Base-by-base conservation (phyloP, 2,888 invertebrate species). In the Anorthoa munda region DNA sequence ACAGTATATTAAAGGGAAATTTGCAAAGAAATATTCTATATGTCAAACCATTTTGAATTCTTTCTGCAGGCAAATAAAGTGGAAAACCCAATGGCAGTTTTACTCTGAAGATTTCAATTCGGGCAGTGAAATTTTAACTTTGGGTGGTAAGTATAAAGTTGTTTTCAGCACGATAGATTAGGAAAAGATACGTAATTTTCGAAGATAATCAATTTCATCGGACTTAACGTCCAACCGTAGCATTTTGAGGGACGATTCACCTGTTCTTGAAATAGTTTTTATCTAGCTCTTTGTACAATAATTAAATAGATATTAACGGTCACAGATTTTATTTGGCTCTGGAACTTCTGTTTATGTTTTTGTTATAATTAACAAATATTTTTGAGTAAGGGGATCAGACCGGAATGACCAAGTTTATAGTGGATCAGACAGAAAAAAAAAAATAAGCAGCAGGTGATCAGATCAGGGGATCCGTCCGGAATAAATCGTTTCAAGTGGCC, bases 161-260 rank as follows among this genome's bases (percentile, higher is more conserved):
- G 39, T 12, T 7, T 60, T 64, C 69, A 11, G 66, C 15, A 70
- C 51, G 46, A 23, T 31, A 26, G n/a, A 31, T 56, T 4, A 50
- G 17, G 21, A 17, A 51, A 39, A 26, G 56, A 65, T 65, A 60
- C 4, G 9, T 39, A 75, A 70, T 75, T 73, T 75, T 67, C 39
- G 31, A 61, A 53, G 72, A 81, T 79, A 85, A 85, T 85, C 77
- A 73, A 86, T 85, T 86, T 77, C 51, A 53, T 59, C 67, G 67
- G 67, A 77, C 59, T 82, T 70, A 53, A n/a, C n/a, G 23, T 66
- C 9, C 18, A 63, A 77, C 63, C 80, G 71, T 80, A 68, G 21
- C 48, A 13, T 75, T 78, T 82, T 74, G 78, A 75, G 64, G 68
- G 73, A 74, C 85, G 23, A 66, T 46, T 71, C 74, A 84, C 82